Percentiles rank a stretch among this genome's conserved stretches.
Conservation (phyloP, 2,888 invertebrate genomes). For the Notodonta ziczac region DNA sequence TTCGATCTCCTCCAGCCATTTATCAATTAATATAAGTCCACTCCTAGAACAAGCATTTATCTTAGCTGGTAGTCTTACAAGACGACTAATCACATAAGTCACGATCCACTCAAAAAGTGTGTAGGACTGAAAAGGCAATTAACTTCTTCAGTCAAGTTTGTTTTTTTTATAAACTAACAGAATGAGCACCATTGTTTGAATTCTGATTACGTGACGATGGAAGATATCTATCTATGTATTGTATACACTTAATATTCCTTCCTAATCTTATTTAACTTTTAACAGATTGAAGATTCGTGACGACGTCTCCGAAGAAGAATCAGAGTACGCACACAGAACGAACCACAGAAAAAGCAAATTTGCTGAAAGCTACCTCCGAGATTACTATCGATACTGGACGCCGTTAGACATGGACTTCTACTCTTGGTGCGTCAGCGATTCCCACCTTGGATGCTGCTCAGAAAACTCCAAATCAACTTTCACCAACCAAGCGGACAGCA, state of each 20-base stretch:
- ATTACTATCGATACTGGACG: constrained; percentile 62
- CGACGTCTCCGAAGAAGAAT: constrained; percentile 57
- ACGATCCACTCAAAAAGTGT: no score
- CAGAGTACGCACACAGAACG: constrained; percentile 32
- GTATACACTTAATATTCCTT: background rate
- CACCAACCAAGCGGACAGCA: constrained; percentile 47
- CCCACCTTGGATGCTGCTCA: constrained; percentile 51
- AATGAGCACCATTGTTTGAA: no score
- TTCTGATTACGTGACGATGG: no score
- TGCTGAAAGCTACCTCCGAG: constrained; percentile 66
- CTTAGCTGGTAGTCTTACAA: no score
- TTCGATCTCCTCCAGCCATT: no score
- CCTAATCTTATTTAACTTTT: background rate
- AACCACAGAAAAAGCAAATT: constrained; percentile 55
- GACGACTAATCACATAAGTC: no score
- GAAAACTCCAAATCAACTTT: constrained; percentile 47
- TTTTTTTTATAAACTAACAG: no score
- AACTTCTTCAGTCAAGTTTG: no score
- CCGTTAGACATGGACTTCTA: constrained; percentile 57
- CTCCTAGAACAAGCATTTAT: no score
- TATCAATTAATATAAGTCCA: no score
- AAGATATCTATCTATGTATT: no score
- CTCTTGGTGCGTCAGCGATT: constrained; percentile 60
- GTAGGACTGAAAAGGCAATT: no score
- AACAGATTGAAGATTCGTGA: constrained; percentile 55